Evolutionary conservation across 2,797 vertebrate genomes (phyloP).

Genomic region (Tadarida brasiliensis): DNA sequence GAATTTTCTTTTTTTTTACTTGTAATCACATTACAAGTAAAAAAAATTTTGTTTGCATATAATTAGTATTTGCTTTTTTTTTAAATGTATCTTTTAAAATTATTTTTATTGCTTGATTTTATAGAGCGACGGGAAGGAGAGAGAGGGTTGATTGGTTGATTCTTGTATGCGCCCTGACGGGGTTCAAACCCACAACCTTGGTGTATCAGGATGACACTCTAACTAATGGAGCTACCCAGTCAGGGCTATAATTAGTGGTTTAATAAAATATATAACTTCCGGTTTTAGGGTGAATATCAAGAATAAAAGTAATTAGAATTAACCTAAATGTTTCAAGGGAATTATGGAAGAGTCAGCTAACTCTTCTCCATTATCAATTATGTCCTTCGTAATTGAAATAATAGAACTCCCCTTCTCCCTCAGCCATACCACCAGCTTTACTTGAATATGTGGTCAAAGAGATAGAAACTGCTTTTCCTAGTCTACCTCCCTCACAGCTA

Average conservation of each 20-base stretch:
- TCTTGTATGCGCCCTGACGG: no score
- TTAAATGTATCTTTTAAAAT: no score
- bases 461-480: not conserved
- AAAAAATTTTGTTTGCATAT: slow-evolving; percentile 19
- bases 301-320: not conserved
- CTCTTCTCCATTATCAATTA: not conserved
- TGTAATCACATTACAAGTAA: slow-evolving; percentile 35
- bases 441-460: no score
- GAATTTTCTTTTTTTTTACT: not conserved
- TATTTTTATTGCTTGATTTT: no score
- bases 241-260: not conserved
- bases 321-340: not conserved
- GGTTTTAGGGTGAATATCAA: not conserved
- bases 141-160: no score
- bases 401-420: not conserved
- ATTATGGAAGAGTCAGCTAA: not conserved
- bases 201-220: no score
- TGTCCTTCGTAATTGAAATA: not conserved
- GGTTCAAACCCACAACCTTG: no score
- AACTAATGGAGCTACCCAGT: no score
- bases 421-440: not conserved
- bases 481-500: not conserved
- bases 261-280: not conserved
- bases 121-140: no score
- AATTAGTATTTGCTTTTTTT: not conserved